A percentile compares a stretch with the other conserved stretches of the same genome.
phyloP scores from a whole-genome alignment of 1,140 invertebrate genomes.

The Druon quercuslanigerum region DNA sequence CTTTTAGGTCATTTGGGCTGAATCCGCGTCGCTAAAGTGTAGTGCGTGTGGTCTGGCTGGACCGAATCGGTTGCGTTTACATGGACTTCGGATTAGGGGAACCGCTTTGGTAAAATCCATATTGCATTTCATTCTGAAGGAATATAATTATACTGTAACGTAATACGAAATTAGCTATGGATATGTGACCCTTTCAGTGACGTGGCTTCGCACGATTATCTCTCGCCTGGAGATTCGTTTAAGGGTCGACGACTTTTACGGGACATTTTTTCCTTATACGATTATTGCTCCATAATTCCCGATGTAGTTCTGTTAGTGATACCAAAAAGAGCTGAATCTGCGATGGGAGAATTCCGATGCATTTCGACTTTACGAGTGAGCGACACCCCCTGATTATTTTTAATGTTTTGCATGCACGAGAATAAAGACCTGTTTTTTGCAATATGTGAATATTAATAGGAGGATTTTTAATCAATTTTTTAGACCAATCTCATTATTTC shows the following conservation, averaged over 20 bases:
- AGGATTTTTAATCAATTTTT: too few species aligned
- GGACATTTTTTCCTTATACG: slow-evolving; percentile 30
- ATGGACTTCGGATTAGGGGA: slow-evolving; percentile 63
- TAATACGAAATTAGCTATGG: slow-evolving; percentile 61
- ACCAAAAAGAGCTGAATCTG: too few species aligned
- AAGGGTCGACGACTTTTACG: slow-evolving; percentile 3
- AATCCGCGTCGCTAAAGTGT: slow-evolving; percentile 30
- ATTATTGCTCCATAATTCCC: slow-evolving; percentile 27
- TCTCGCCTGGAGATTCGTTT: slow-evolving; percentile 21
- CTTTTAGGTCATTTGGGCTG: slow-evolving; percentile 51
- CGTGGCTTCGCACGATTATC: slow-evolving; percentile 30
- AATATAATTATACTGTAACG: slow-evolving; percentile 63
- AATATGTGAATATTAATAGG: too few species aligned
- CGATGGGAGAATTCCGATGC: too few species aligned
- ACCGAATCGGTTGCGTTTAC: slow-evolving; percentile 21
- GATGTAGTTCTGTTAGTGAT: not conserved
- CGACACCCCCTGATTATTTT: too few species aligned
- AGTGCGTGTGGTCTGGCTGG: slow-evolving; percentile 56
- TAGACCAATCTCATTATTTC: too few species aligned
- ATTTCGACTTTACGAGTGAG: too few species aligned
- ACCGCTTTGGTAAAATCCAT: slow-evolving; percentile 49
- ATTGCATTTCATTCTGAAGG: slow-evolving; percentile 55
- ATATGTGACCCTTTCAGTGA: slow-evolving; percentile 36
- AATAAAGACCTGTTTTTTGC: too few species aligned
- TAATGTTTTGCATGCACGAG: too few species aligned